Evolutionary conservation across 2,888 invertebrate species (phyloP), one percentile per base, ranked within the genome.

Genomic region (Leptinotarsa rubiginosa): DNA sequence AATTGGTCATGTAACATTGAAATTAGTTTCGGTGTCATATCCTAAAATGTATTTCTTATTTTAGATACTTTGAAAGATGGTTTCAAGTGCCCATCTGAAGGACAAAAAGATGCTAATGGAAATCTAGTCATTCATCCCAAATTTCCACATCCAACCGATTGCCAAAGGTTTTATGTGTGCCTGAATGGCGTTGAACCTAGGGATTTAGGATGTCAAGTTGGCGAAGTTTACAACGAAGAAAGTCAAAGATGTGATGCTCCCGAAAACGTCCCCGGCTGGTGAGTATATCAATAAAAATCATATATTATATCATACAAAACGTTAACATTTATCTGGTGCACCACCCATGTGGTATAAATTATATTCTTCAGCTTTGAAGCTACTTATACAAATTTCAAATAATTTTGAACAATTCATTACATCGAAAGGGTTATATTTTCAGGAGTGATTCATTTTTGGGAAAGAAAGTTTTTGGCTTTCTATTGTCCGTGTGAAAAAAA

Each of bases 151-250:
- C 94, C 95, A 54, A 92, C 91, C 49, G 96, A 97, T 88, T 97
- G 97, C 89, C 95, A 96, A 87, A 93, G 95, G 84, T 97, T 97
- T 92, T 97, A 96, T 88, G 96, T 96, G 47, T 96, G 96, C 87
- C 88, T 96, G 82, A 96, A 94, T 87, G 95, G 95, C 16, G 90
- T 93, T 47, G 96, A 94, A 81, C 96, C 97, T n/a, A 92, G 96
- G 78, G 95, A 96, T 86, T 92, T 96, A 78, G 95, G 96, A 49
- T 97, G 97, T 89, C 92, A 92, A 84, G 92, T 93, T 71, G 96
- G 97, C 75, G 95, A 95, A 85, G 97, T 96, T n/a, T 97, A 96
- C 90, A 97, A 97, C 85, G 95, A 96, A 80, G 93, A 93, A 79
- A 89, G 91, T 0, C 94, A 95, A 88, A 92, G 91, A 86, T 97